Evolutionary conservation across 2,797 vertebrate species (phyloP), one percentile per base, ranked within the genome.

Genomic region (Micromesistius poutassou): DNA sequence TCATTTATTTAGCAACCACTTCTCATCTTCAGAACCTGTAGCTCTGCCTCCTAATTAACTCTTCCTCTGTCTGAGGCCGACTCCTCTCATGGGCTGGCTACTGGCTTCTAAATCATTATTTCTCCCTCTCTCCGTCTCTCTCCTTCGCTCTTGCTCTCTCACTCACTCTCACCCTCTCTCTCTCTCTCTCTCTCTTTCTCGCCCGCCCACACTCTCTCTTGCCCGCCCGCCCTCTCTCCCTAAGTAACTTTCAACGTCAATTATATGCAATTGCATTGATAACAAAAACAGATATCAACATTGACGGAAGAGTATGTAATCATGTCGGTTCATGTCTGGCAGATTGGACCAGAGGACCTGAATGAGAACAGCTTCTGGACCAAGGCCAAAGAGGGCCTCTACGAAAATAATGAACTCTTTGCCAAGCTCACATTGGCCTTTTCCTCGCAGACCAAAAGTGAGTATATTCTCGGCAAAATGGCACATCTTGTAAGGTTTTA

Each of bases 321-420:
- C 28, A 68, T 13, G 25, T 68, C n/a, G 28, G 25, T 68, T 68
- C 62, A 10, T 28, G 62, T 68, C 62, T 28, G 62, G 66, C 81
- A 98, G 97, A 95, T 98, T 71, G 90, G 83, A 14, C 83, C 93
- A 1, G 94, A 96, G 81, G 95, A 97, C 42, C 94, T 98, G 74
- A 94, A 92, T 16, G 93, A 97, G 87, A 92, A 86, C 75, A 96
- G 96, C 86, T 96, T 98, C 89, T 98, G 97, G 97, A 93, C 90
- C 78, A 93, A 93, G 71, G 89, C 92, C 25, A 96, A 96, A 73
- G 97, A 98, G 79, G 95, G 93, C 0, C 79, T 90, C 75, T 98
- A 93, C 91, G 96, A 96, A 91, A 96, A 88, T 89, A 94, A 90
- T 16, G 96, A 98, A 77, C 95, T 98, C 80, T 96, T 98, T 77